Evolutionary conservation across 2,797 vertebrate genomes (phyloP), one percentile per base, ranked within the genome.

Genomic region (Microctenopoma lineatum): DNA sequence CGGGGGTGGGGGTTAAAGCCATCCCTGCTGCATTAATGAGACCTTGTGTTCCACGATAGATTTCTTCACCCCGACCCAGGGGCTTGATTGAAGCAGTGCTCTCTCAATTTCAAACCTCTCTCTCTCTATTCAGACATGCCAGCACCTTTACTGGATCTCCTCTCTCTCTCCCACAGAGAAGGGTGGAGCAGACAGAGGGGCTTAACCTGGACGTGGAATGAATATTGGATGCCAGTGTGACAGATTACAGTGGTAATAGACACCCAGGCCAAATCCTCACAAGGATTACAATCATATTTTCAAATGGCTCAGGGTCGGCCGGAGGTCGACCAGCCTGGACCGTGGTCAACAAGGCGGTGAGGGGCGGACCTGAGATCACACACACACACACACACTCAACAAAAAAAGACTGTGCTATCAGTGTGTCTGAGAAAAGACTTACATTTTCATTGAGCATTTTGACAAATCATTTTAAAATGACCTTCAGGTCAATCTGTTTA

Each of bases 241-340:
- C 84, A 94, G 93, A 94, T 95, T 93, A 93, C 80, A 84, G 72
- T 79, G 87, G 88, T 91, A 93, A 94, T 90, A 94, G 94, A 93
- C 92, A 93, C 89, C 90, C 87, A 59, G 88, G 70, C 79, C 90
- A 92, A 95, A 95, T 91, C 92, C 89, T 85, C 79, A 85, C 88
- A 90, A 92, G 90, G 90, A 93, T 94, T 93, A 89, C 80, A 84
- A 84, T 89, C 84, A 85, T 86, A 88, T 91, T 93, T 93, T 91
- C 91, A 92, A 92, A 93, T 84, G 74, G 79, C 78, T 81, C 66
- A 89, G 92, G 92, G 90, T 89, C 79, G 54, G 59, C 51, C 55
- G 41, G 83, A 93, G 93, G 94, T 94, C 87, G 90, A 27, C 74
- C 62, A 71, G 71, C 74, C 77, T 75, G 73, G 67, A 74, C 66